A percentile compares a stretch with the other conserved stretches of the same genome.
phyloP scores from a whole-genome alignment of 2,888 invertebrate genomes.

The Caenorhabditis macrosperma region DNA sequence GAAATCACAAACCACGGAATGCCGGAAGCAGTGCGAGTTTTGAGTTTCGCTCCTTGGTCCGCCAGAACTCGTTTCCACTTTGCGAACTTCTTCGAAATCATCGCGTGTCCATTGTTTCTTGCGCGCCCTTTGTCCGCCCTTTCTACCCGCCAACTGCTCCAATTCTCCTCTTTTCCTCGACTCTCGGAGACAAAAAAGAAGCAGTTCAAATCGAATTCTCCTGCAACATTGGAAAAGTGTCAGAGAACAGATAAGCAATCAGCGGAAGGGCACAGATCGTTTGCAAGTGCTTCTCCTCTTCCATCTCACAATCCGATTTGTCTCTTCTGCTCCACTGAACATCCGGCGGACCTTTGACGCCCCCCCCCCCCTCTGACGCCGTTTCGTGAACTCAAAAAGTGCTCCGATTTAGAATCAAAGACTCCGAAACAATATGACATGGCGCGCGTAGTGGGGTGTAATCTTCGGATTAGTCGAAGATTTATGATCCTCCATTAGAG shows the following conservation, averaged over 20 bases:
- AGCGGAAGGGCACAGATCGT: not conserved
- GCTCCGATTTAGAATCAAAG: constrained; percentile 2
- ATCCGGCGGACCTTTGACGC: constrained; percentile 30
- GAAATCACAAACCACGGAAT: not conserved
- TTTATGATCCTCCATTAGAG: not conserved
- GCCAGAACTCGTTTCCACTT: not conserved
- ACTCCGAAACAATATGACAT: not conserved
- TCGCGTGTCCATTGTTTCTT: constrained; percentile 3
- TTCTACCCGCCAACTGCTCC: not conserved
- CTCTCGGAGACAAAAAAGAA: not conserved
- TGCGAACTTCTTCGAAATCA: not conserved
- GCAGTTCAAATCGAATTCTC: not conserved
- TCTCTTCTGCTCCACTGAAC: constrained; percentile 35
- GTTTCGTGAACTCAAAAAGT: constrained; percentile 24
- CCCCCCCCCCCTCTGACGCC: constrained; percentile 12
- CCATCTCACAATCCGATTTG: constrained; percentile 35
- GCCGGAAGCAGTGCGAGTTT: not conserved
- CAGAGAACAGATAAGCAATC: not conserved
- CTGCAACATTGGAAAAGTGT: not conserved
- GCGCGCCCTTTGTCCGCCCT: not conserved
- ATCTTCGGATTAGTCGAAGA: not conserved
- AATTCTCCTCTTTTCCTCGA: not conserved
- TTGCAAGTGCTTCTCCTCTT: not conserved
- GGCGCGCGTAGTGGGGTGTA: constrained; percentile 16
- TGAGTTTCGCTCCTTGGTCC: not conserved